Evolutionary conservation across 2,113 vertebrate species (phyloP).

Genomic region (Pelusios castaneus): DNA sequence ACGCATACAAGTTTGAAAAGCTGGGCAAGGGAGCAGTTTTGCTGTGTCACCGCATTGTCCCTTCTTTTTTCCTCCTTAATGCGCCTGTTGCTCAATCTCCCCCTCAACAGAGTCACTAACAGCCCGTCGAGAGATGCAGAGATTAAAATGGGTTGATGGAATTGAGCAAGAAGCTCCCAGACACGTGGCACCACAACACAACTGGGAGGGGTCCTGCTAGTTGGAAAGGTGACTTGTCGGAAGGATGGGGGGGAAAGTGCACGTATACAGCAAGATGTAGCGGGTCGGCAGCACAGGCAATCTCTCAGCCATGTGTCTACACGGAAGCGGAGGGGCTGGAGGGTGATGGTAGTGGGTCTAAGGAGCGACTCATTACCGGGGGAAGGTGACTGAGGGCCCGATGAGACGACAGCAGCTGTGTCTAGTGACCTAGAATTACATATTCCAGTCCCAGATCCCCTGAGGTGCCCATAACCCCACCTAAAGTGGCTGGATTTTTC

Average conservation of each 20-base stretch:
- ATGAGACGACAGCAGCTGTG: conserved; percentile 10
- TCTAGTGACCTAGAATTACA: neutral
- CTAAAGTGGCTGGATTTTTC: neutral
- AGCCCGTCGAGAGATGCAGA: neutral
- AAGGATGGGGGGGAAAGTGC: neutral
- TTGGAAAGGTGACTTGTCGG: neutral
- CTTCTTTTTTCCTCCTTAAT: neutral
- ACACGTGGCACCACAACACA: neutral
- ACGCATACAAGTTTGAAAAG: neutral
- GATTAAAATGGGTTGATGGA: neutral
- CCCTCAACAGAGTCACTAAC: neutral
- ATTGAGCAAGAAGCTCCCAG: neutral
- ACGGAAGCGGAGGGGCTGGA: neutral
- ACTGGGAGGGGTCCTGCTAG: neutral
- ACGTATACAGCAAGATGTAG: neutral
- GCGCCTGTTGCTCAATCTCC: no score
- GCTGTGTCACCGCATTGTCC: neutral
- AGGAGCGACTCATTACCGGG: neutral
- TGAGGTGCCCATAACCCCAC: neutral
- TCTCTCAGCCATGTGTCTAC: neutral
- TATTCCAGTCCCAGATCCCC: neutral
- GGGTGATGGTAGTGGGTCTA: neutral
- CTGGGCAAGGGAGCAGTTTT: conserved; percentile 15
- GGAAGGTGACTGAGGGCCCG: neutral
- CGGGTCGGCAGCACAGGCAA: neutral